These are phyloP conservation scores for Balaeniceps rex DNA, from an alignment of 2,113 vertebrate genomes.

Conservation along the genomic window DNA sequence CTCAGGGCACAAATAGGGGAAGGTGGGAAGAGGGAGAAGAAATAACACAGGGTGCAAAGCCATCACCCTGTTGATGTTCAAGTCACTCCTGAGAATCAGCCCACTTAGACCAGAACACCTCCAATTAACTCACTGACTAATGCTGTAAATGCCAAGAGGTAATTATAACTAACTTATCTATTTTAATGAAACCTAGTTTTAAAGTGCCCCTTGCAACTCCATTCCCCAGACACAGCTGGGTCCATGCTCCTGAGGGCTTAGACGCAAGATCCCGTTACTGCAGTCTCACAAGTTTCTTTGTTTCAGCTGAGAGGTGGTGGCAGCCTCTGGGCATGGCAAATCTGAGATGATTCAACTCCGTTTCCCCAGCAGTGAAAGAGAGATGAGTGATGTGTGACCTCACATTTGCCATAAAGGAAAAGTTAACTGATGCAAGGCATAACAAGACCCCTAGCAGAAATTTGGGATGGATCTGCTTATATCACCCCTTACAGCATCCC, in stretches of 20 bases:
- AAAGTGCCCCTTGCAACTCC: background rate
- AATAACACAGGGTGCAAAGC: background rate
- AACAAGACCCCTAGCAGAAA: background rate
- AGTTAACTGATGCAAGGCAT: background rate
- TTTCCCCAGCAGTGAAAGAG: background rate
- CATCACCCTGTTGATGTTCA: background rate
- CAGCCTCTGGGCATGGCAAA: background rate
- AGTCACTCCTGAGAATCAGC: background rate
- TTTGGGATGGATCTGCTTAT: background rate
- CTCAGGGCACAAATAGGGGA: background rate
- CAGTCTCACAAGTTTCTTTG: background rate
- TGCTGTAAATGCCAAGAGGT: background rate
- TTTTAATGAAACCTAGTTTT: background rate
- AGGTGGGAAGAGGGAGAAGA: background rate
- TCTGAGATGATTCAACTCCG: background rate
- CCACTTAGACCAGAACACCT: background rate
- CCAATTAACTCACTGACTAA: slow-evolving; percentile 24
- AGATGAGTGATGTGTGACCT: background rate
- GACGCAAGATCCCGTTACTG: background rate
- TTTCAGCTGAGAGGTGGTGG: background rate
- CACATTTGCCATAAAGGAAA: background rate
- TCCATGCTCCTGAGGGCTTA: background rate
- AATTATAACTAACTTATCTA: slow-evolving; percentile 3
- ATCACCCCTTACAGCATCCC: background rate
- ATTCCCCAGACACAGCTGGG: background rate